These are phyloP conservation scores for Phoxinus dragarum DNA, from an alignment of 2,797 vertebrate species.

Conservation along the genomic window DNA sequence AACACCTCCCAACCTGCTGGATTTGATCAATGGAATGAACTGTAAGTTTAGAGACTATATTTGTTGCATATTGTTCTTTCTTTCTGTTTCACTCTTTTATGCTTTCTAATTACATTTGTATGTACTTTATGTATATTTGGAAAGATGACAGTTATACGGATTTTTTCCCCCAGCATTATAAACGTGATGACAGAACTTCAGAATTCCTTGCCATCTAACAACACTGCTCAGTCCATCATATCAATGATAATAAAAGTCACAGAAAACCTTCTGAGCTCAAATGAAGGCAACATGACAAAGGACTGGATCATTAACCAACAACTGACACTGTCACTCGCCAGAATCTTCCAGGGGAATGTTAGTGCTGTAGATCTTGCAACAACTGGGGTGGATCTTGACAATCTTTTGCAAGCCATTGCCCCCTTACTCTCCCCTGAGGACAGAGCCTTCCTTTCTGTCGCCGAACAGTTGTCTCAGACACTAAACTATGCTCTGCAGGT, in stretches of 20 bases:
- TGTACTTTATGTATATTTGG: not conserved
- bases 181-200: conserved; percentile 68
- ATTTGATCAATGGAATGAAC: conserved; percentile 16
- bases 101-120: not conserved
- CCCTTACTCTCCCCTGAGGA: conserved; percentile 63
- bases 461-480: conserved; percentile 63
- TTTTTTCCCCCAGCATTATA: conserved; percentile 66
- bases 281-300: conserved; percentile 66
- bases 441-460: conserved; percentile 56
- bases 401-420: conserved; percentile 63
- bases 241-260: conserved; percentile 67
- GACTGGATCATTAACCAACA: conserved; percentile 72
- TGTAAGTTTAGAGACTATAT: not conserved
- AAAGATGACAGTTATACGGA: not conserved
- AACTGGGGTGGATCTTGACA: conserved; percentile 62
- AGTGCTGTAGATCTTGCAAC: conserved; percentile 54
- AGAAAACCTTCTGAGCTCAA: conserved; percentile 64
- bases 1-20: not conserved
- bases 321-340: conserved; percentile 56
- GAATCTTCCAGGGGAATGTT: conserved; percentile 70
- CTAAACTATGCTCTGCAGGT: conserved; percentile 66
- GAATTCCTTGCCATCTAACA: conserved; percentile 67
- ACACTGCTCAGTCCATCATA: conserved; percentile 63
- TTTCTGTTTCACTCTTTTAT: not conserved
- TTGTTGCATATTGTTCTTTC: not conserved